Evolutionary conservation across 2,113 vertebrate species (phyloP), one percentile per base, ranked within the genome.

Genomic region (Gavialis gangeticus): DNA sequence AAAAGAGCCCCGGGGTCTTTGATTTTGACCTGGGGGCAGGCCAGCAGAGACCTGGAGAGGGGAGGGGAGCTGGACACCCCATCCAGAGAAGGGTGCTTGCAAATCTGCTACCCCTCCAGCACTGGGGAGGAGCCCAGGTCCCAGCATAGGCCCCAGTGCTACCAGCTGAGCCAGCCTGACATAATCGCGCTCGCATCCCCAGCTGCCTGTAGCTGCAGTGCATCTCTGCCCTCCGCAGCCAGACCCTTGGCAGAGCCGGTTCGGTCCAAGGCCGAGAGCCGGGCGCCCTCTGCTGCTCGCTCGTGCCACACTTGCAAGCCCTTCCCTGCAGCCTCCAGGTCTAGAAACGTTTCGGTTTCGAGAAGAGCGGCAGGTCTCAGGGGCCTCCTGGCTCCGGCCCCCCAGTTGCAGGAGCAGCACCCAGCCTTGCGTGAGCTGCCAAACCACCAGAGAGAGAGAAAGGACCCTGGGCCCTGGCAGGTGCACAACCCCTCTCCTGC

Each of bases 241-340:
- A 46, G 46, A 37, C 24, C 34, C 34, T 24, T 6, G 37, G 69
- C 2, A 12, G 24, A 24, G 11, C 69, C 24, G 34, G 30, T 46
- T 46, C 24, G 22, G 19, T 37, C 34, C 46, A 37, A 24, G 66
- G 34, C 34, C 14, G 46, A 37, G 69, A 46, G 34, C 34, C 8
- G 22, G 19, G n/a, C 95, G 97, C 96, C 97, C 90, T 66, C 96
- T 97, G 95, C 95, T 22, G 93, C 91, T 75, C 76, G 0, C 27
- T n/a, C 28, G n/a, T 25, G 63, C 27, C 63, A n/a, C 7, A 3
- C n/a, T 17, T n/a, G 14, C 27, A n/a, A n/a, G 14, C 46, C 46
- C 63, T 66, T 66, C 17, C n/a, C 63, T 17, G 27, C 27, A 66
- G 7, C 12, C 62, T 13, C 27, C 24, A 63, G 62, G 62, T 13